Base-by-base conservation (phyloP, 1,140 invertebrate species). In the Cotesia glomerata region DNA sequence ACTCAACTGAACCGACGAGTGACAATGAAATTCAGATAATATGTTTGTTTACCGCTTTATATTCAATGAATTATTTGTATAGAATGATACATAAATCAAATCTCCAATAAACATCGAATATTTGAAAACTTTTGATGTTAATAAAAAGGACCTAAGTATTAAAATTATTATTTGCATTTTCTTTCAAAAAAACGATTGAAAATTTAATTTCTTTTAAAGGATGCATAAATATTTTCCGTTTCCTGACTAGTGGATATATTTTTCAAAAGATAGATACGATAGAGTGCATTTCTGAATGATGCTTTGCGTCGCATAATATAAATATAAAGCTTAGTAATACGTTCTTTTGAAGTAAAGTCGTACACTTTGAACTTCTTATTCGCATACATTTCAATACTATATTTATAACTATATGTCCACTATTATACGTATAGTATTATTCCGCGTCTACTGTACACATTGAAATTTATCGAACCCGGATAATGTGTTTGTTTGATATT, bases 261-360 rank as follows among this genome's bases (percentile, higher is more conserved):
- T 72, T 72, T 72, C 62, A 72, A 18, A 35, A 66, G 63, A 35
- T 52, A 72, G 63, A 71, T 66, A 66, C 61, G 49, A 63, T 26
- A 18, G 51, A 61, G 58, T 34, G n/a, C 14, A 61, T 35, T 62
- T 16, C n/a, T 34, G 51, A 64, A 54, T 18, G 39, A 54, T 39
- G 13, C 65, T 67, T 67, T 67, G 61, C 45, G 51, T 64, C 16
- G 34, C 52, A 52, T 36, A 16, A 63, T 52, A 66, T 59, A 66
- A 52, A 66, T 66, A 59, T 63, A 54, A 72, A 16, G 34, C 63
- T 65, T 14, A 35, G 18, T 67, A 14, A 32, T 54, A 32, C 45
- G 14, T 49, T 18, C 51, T 49, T 72, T 66, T 66, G 65, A 67
- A 54, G n/a, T 18, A 67, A n/a, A 67, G 49, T 8, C 9, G 16